Evolutionary conservation across 37 sponge, comb jelly and placozoan genomes (phyloP).

Genomic region (Amphimedon queenslandica): DNA sequence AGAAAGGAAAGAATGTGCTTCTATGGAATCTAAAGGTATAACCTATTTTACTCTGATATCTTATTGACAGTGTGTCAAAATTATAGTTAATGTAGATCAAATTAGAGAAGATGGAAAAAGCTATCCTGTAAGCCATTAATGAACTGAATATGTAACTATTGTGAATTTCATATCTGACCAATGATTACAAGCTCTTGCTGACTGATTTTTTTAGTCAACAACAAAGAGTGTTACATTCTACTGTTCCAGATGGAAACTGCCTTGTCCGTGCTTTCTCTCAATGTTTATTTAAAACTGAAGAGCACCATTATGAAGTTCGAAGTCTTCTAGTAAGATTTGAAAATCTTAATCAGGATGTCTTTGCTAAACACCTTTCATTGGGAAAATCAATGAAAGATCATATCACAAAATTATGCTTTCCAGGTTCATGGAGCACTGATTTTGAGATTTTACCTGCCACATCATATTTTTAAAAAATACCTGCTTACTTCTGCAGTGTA

Average conservation of each 20-base stretch:
- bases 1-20: background rate
- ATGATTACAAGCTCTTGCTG: too few species aligned
- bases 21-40: background rate
- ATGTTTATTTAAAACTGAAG: background rate
- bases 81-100: too few species aligned
- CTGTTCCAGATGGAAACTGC: slow-evolving; percentile 5
- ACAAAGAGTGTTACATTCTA: background rate
- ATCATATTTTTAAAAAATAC: background rate
- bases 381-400: background rate
- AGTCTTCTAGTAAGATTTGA: background rate
- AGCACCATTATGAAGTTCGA: background rate
- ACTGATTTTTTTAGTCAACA: background rate
- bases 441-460: background rate
- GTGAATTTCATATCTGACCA: background rate
- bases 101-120: too few species aligned
- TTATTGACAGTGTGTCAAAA: too few species aligned
- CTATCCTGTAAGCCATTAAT: too few species aligned
- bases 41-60: too few species aligned
- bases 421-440: background rate
- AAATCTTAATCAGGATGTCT: background rate
- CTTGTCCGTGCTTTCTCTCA: background rate
- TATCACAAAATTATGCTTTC: background rate
- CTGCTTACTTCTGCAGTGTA: background rate
- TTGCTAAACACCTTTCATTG: background rate
- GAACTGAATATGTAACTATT: too few species aligned